A percentile compares a stretch with the other conserved stretches of the same genome.
Conservation (phyloP, 2,888 invertebrate species). For the Cosmopolites sordidus region DNA sequence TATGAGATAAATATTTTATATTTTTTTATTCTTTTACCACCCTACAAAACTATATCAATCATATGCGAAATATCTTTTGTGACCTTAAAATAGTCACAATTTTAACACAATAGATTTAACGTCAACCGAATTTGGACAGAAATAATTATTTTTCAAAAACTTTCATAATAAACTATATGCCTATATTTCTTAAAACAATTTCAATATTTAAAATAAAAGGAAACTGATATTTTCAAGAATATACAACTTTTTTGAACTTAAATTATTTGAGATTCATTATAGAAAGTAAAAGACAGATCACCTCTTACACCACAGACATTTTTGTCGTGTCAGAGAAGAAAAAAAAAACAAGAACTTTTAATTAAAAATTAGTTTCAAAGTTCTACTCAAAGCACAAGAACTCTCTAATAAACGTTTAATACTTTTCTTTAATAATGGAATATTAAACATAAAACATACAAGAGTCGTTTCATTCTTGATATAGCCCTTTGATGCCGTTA, state of each 20-base stretch:
- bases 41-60: no score
- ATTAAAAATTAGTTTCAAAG: slow-evolving; percentile 17
- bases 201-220: no score
- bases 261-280: not conserved
- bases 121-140: no score
- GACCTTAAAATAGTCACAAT: no score
- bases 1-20: no score
- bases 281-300: not conserved
- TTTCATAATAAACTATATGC: no score
- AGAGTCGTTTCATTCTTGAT: not conserved
- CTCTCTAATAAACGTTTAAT: slow-evolving; percentile 5
- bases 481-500: not conserved
- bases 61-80: no score
- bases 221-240: no score
- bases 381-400: not conserved
- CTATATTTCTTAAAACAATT: no score
- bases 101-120: no score
- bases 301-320: not conserved
- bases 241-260: not conserved
- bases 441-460: not conserved
- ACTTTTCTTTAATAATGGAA: not conserved
- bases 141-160: no score
- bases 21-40: no score
- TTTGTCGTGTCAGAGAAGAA: not conserved
- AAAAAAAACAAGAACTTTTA: slow-evolving; percentile 11